phyloP scores from a whole-genome alignment of 2,888 invertebrate species.

The Pseudolycoriella hygida region DNA sequence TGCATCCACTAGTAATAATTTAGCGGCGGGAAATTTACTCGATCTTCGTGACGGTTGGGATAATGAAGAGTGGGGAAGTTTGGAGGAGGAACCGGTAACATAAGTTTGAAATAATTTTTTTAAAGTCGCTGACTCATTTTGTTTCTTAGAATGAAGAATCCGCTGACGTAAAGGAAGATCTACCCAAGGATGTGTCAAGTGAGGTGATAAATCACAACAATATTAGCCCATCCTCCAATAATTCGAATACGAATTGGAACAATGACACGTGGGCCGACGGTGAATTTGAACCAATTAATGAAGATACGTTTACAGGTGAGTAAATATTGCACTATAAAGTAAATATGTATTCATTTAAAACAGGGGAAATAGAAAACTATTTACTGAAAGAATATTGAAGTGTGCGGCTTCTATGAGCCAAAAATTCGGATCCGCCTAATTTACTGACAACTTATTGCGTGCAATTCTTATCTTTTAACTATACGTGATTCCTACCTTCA shows the following conservation, averaged over 20 bases:
- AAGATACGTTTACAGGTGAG: slow-evolving; percentile 34
- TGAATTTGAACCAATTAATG: slow-evolving; percentile 67
- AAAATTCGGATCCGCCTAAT: too few relatives aligned
- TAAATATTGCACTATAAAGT: neutral
- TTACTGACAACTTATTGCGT: too few relatives aligned
- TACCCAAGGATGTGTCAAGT: slow-evolving; percentile 6
- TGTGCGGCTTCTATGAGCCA: too few relatives aligned
- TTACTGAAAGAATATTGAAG: too few relatives aligned
- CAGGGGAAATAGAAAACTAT: too few relatives aligned
- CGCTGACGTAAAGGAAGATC: slow-evolving; percentile 7
- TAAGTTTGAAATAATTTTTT: neutral
- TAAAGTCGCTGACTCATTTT: slow-evolving; percentile 1
- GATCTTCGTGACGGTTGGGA: slow-evolving; percentile 60
- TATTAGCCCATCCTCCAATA: slow-evolving; percentile 8
- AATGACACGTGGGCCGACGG: slow-evolving; percentile 55
- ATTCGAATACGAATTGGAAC: slow-evolving; percentile 27
- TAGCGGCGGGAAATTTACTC: slow-evolving; percentile 31
- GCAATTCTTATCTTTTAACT: too few relatives aligned
- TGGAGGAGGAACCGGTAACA: slow-evolving; percentile 63
- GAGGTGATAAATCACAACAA: slow-evolving; percentile 10
- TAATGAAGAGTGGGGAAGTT: slow-evolving; percentile 72
- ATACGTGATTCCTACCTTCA: too few relatives aligned
- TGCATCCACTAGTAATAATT: slow-evolving; percentile 29
- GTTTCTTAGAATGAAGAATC: slow-evolving; percentile 8
- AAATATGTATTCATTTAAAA: neutral